These are phyloP conservation scores for Bos taurus DNA, from an alignment of 2,113 vertebrate species.

Conservation along the genomic window ARS-UCD2.0 NC_037339.1:43259001-43259500, in stretches of 20 bases:
- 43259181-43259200: background rate
- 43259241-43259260: background rate
- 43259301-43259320: background rate
- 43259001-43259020: background rate
- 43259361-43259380: background rate
- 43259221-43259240: background rate
- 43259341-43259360: background rate
- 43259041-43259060: background rate
- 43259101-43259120: background rate
- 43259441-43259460: background rate
- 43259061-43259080: background rate
- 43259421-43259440: background rate
- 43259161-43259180: background rate
- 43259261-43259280: background rate
- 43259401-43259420: background rate
- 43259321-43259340: background rate
- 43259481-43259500: background rate
- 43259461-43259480: background rate
- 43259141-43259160: background rate
- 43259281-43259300: background rate
- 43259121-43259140: background rate
- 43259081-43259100: background rate
- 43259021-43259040: background rate
- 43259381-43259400: background rate
- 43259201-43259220: background rate